Percentiles rank a stretch among this genome's conserved stretches.
Conservation (phyloP, 1,140 invertebrate genomes). For the Tetramorium simillimum region DNA sequence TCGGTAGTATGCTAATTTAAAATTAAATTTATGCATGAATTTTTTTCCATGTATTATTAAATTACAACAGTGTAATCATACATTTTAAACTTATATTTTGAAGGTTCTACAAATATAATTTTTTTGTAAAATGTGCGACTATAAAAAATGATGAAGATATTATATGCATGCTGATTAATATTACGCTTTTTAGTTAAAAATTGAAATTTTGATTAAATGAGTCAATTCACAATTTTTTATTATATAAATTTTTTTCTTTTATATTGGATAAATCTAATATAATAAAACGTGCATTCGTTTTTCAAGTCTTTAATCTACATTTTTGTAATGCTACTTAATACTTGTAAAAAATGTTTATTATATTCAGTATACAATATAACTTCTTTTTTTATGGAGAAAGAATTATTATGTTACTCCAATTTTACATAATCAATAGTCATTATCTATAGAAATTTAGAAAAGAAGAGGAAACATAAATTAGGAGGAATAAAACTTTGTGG, state of each 20-base stretch:
- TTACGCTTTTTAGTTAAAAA: background rate
- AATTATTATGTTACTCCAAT: background rate
- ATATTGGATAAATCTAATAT: background rate
- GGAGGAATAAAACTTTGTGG: background rate
- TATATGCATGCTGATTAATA: background rate
- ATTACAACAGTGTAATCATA: background rate
- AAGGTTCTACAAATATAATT: background rate
- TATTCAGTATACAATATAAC: background rate
- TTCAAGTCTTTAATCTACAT: background rate
- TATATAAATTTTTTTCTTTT: background rate
- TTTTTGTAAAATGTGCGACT: background rate
- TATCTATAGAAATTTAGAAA: background rate
- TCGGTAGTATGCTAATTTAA: background rate
- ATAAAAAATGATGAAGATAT: background rate
- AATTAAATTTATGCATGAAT: constrained; percentile 1
- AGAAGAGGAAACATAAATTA: constrained; percentile 12
- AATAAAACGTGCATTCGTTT: background rate
- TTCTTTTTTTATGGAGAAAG: background rate
- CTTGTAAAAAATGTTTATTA: background rate
- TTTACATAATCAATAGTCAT: background rate
- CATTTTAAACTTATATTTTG: background rate
- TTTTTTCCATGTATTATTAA: constrained; percentile 8
- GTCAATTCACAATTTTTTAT: background rate
- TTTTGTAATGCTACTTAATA: background rate
- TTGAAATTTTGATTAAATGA: background rate